Conservation (phyloP, 64 coral and sea anemone genomes). For the Porites australiensis region DNA sequence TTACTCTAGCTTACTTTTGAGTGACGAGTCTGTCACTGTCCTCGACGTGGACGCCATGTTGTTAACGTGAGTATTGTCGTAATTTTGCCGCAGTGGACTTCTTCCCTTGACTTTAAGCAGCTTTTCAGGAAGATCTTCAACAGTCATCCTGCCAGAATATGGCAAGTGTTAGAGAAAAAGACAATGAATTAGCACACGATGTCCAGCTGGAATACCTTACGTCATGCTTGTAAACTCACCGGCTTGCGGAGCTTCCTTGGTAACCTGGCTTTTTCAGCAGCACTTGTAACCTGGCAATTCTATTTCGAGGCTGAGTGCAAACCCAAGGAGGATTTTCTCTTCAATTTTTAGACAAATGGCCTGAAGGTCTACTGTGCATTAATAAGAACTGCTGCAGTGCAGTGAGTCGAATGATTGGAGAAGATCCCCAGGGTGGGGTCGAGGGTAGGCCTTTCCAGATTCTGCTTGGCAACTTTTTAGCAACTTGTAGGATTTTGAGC, state of each 20-base stretch:
- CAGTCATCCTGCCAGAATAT: slow-evolving; percentile 28
- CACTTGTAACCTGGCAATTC: slow-evolving; percentile 28
- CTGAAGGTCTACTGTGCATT: no score
- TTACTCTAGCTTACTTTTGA: not conserved
- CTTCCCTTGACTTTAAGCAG: slow-evolving; percentile 27
- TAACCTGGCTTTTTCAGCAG: not conserved
- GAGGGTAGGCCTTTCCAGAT: slow-evolving; percentile 30
- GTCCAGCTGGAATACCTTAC: slow-evolving; percentile 21
- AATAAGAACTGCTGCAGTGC: no score
- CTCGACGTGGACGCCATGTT: slow-evolving; percentile 4
- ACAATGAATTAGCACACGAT: slow-evolving; percentile 1
- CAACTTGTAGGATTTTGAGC: slow-evolving; percentile 76
- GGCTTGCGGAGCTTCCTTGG: not conserved
- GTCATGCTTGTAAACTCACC: slow-evolving; percentile 12
- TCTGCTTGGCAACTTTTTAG: slow-evolving; percentile 89
- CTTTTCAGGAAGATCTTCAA: not conserved
- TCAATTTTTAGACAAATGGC: no score
- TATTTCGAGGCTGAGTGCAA: not conserved
- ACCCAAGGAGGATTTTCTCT: not conserved
- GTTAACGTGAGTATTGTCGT: not conserved
- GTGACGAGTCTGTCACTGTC: not conserved
- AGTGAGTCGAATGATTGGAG: no score
- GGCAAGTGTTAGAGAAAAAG: not conserved
- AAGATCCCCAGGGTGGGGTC: no score
- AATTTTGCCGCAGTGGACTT: not conserved